Percentiles rank a stretch among this genome's conserved stretches.
phyloP scores from a whole-genome alignment of 2,113 vertebrate genomes.

The Spea multiplicata region DNA sequence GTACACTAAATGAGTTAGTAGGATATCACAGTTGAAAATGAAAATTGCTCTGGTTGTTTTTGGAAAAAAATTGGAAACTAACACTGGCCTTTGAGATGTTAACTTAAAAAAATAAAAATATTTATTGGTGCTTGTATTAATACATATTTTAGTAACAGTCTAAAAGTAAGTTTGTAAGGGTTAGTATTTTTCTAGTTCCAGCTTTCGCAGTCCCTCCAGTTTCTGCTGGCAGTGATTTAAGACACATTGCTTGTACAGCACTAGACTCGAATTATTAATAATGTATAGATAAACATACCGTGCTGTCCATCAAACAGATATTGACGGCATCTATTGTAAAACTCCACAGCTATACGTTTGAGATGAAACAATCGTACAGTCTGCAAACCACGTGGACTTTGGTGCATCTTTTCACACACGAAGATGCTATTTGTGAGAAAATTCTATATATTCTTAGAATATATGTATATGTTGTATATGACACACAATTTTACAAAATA shows the following conservation, averaged over 20 bases:
- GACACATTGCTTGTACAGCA: conserved; percentile 17
- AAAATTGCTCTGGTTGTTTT: too few species aligned
- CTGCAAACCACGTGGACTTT: conserved; percentile 1
- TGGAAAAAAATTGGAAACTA: too few species aligned
- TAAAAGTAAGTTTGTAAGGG: too few species aligned
- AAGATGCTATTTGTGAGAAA: neutral
- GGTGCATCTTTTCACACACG: neutral
- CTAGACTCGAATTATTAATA: conserved; percentile 34
- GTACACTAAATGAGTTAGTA: too few species aligned
- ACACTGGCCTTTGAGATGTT: too few species aligned
- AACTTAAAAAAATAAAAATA: too few species aligned
- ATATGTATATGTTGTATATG: too few species aligned
- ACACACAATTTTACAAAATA: too few species aligned
- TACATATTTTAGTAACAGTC: too few species aligned
- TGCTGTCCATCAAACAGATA: conserved; percentile 11
- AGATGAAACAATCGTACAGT: conserved; percentile 28
- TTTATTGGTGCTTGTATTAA: too few species aligned
- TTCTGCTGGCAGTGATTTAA: conserved; percentile 8
- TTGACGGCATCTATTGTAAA: conserved; percentile 19
- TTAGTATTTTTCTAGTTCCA: neutral
- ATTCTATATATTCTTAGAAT: too few species aligned
- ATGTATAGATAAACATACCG: conserved; percentile 37
- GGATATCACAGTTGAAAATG: too few species aligned
- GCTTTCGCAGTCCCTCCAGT: neutral
- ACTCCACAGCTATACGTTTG: neutral